phyloP scores from a whole-genome alignment of 2,113 vertebrate species.

The Okapia johnstoni region DNA sequence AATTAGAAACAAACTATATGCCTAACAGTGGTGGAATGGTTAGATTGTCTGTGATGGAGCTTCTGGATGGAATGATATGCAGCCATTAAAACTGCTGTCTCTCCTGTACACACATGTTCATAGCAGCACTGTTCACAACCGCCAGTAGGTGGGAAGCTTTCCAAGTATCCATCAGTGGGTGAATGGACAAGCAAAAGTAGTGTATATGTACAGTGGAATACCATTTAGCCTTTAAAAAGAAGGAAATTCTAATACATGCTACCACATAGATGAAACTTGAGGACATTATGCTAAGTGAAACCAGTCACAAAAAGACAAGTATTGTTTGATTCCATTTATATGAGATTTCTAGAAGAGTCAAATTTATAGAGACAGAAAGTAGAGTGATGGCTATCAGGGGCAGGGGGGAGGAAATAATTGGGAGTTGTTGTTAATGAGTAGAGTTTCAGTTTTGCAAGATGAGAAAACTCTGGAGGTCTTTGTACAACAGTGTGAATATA shows the following conservation, averaged over 20 bases:
- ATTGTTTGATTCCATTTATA: background rate
- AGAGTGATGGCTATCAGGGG: background rate
- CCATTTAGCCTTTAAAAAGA: background rate
- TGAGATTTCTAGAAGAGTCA: background rate
- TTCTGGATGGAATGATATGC: background rate
- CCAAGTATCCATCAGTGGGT: background rate
- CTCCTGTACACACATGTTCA: background rate
- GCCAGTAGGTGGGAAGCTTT: background rate
- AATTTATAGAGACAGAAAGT: background rate
- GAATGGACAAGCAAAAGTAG: background rate
- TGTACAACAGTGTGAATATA: background rate
- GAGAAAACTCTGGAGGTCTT: background rate
- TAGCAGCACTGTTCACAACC: background rate
- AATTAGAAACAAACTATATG: background rate
- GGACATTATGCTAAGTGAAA: background rate
- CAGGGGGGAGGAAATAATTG: background rate
- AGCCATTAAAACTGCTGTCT: background rate
- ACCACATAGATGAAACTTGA: background rate
- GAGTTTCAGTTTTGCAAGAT: background rate
- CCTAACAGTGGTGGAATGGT: background rate
- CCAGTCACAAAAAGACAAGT: background rate
- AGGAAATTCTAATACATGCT: background rate
- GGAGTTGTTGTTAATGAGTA: background rate
- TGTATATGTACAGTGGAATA: background rate
- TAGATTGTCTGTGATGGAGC: background rate